Conservation (phyloP, 2,888 invertebrate species). For the Acrocera orbiculus region DNA sequence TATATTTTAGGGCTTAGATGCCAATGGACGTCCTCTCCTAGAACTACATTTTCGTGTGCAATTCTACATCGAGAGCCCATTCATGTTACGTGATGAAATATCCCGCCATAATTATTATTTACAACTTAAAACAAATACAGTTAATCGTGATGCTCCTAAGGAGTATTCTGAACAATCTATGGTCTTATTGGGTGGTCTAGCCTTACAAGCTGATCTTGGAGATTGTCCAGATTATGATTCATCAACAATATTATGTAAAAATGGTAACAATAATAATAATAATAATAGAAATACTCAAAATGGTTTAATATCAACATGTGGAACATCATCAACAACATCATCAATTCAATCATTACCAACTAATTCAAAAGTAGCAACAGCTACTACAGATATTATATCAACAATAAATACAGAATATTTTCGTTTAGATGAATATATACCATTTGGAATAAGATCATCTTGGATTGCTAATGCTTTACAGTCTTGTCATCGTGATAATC, state of each 20-base stretch:
- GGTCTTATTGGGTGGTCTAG: conserved; percentile 70
- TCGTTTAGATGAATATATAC: conserved; percentile 72
- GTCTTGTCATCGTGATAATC: conserved; percentile 65
- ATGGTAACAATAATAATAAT: background rate
- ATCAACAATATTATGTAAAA: background rate
- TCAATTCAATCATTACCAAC: conserved; percentile 6
- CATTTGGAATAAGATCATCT: conserved; percentile 42
- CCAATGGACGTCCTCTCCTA: conserved; percentile 74
- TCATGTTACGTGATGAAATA: conserved; percentile 76
- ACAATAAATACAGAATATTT: conserved; percentile 37
- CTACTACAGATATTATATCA: conserved; percentile 14
- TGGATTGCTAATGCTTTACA: conserved; percentile 39
- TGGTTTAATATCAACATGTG: conserved; percentile 1
- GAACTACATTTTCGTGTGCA: conserved; percentile 82
- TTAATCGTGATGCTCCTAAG: conserved; percentile 43
- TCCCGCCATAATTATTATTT: conserved; percentile 88
- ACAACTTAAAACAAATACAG: conserved; percentile 79
- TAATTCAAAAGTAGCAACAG: conserved; percentile 22
- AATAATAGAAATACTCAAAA: conserved; percentile 2
- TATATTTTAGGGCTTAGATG: conserved; percentile 68
- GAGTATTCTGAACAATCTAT: conserved; percentile 41
- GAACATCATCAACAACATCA: conserved; percentile 14
- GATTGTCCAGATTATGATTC: conserved; percentile 43
- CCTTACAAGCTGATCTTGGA: conserved; percentile 84
- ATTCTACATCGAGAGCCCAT: conserved; percentile 84